Percentiles rank a stretch among this genome's conserved stretches.
phyloP scores from a whole-genome alignment of 1,140 invertebrate genomes.

The Drosophila tani region DNA sequence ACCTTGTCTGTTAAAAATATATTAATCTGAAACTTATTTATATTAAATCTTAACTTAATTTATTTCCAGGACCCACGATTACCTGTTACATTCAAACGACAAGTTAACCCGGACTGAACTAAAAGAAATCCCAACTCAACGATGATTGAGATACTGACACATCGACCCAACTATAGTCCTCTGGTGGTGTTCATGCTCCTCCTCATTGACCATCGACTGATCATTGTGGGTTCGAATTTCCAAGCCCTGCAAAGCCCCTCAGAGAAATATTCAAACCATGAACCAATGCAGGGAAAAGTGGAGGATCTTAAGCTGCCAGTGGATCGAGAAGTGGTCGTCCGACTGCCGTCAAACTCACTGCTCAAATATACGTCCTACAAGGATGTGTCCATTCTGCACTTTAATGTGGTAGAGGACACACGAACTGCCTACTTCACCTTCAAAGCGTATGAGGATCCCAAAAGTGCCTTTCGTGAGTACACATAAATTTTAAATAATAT shows the following conservation, averaged over 20 bases:
- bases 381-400: conserved; percentile 84
- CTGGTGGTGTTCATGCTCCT: conserved; percentile 41
- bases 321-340: conserved; percentile 74
- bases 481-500: not conserved
- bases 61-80: conserved; percentile 6
- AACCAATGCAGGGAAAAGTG: conserved; percentile 53
- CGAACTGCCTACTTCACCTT: conserved; percentile 75
- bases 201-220: conserved; percentile 38
- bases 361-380: conserved; percentile 83
- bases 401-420: conserved; percentile 71
- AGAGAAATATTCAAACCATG: conserved; percentile 53
- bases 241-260: conserved; percentile 51
- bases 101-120: conserved; percentile 3
- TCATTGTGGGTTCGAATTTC: conserved; percentile 43
- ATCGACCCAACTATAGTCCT: conserved; percentile 30
- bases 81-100: not conserved
- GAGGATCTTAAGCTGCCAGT: conserved; percentile 61
- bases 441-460: conserved; percentile 81
- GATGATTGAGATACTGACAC: conserved; percentile 21
- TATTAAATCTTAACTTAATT: not conserved
- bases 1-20: too few species aligned
- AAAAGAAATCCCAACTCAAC: not conserved
- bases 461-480: conserved; percentile 84
- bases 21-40: not conserved
- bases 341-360: conserved; percentile 80